Evolutionary conservation across 2,797 vertebrate genomes (phyloP), one percentile per base, ranked within the genome.

Genomic region (Myotis findleyi): DNA sequence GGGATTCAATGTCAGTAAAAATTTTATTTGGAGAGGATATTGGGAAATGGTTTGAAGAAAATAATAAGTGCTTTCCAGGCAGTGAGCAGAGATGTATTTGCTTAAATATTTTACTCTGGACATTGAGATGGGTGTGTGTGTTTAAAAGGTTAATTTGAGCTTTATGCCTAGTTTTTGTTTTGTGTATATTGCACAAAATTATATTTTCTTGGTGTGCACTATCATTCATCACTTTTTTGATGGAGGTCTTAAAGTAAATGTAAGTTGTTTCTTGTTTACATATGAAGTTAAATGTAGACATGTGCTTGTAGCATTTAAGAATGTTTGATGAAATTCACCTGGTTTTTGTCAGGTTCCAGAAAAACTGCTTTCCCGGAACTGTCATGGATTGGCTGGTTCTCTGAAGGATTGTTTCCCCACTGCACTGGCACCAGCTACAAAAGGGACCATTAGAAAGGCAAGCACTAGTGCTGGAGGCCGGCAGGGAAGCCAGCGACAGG

Each of bases 41-140:
- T 89, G 51, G 73, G 27, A 85, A 64, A 55, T 93, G 47, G 21
- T 85, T 82, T 88, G 84, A 57, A 93, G 36, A 87, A 93, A 81
- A 49, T 81, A 80, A n/a, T 77, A 76, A 81, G 53, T 82, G 53
- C 75, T 97, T 87, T 95, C 17, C 12, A 82, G 76, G 76, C 55
- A 89, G 81, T 62, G 6, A 93, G 76, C 23, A 80, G 92, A 82
- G n/a, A 51, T 64, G 59, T 73, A 33, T 81, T 75, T 75, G 30
- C 66, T 77, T 83, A 47, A 71, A 75, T 25, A 72, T 90, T 83
- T 96, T 76, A 76, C 68, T 75, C 8, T 89, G 21, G 57, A 20
- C 18, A 27, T 66, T 83, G 20, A 81, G 11, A 66, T 51, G 77
- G 16, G 1, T 13, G 2, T 82, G 5, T 71, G 8, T 89, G 27